These are phyloP conservation scores for Drosophila recens DNA, from an alignment of 2,888 invertebrate species.

Conservation along the genomic window DNA sequence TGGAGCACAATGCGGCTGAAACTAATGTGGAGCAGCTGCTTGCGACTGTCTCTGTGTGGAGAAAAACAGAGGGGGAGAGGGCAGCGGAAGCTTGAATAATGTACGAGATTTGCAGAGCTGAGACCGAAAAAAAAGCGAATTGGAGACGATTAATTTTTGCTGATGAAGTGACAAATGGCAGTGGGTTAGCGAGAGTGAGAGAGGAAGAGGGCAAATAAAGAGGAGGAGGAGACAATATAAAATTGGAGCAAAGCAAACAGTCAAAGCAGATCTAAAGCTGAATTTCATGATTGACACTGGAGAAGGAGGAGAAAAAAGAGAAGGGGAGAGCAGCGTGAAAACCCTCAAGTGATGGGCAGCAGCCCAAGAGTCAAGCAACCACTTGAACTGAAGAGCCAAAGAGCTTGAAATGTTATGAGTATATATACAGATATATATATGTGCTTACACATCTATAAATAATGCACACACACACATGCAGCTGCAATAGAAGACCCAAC, in stretches of 20 bases:
- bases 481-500: slow-evolving; percentile 11
- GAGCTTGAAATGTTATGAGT: slow-evolving; percentile 40
- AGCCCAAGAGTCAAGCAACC: slow-evolving; percentile 67
- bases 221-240: slow-evolving; percentile 6
- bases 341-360: slow-evolving; percentile 68
- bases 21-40: slow-evolving; percentile 68
- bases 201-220: neutral
- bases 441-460: slow-evolving; percentile 32
- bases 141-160: slow-evolving; percentile 68
- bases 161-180: slow-evolving; percentile 66
- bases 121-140: slow-evolving; percentile 47
- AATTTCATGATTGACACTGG: slow-evolving; percentile 49
- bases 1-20: slow-evolving; percentile 68
- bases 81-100: slow-evolving; percentile 55
- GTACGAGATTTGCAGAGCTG: slow-evolving; percentile 58
- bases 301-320: neutral
- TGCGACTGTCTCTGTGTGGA: slow-evolving; percentile 22
- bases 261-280: slow-evolving; percentile 44
- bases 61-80: neutral
- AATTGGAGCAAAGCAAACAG: slow-evolving; percentile 61
- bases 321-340: slow-evolving; percentile 48
- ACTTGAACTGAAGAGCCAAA: slow-evolving; percentile 66
- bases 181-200: slow-evolving; percentile 5
- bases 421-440: slow-evolving; percentile 14
- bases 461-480: slow-evolving; percentile 24